Percentiles rank a stretch among this genome's conserved stretches.
Conservation (phyloP, 2,797 vertebrate genomes). For the Neopelma chrysocephalum region DNA sequence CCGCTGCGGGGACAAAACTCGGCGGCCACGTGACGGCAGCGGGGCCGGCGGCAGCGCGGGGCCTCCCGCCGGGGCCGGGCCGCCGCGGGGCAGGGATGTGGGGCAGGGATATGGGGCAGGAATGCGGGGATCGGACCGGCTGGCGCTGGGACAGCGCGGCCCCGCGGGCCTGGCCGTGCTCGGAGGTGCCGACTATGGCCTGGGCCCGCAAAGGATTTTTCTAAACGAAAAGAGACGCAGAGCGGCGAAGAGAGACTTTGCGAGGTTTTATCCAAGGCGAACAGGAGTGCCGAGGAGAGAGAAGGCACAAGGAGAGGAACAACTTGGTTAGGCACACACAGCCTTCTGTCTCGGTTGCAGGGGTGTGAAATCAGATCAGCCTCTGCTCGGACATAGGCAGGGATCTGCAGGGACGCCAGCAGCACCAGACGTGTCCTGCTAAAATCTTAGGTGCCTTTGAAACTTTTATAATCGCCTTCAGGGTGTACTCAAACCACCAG, state of each 20-base stretch:
- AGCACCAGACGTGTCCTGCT: neutral
- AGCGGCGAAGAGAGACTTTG: accelerated
- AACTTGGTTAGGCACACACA: accelerated
- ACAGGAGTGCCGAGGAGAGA: neutral
- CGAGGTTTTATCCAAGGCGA: neutral
- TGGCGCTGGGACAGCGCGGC: neutral
- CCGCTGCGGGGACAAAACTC: constrained; percentile 6
- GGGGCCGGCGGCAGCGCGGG: neutral
- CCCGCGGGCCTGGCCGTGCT: neutral
- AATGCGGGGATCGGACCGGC: neutral
- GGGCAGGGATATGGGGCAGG: neutral
- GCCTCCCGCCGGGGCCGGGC: neutral
- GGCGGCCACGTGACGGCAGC: constrained; percentile 33
- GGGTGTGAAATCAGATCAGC: neutral
- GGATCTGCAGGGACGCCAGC: neutral
- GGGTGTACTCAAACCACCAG: neutral
- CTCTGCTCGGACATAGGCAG: neutral
- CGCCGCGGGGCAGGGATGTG: neutral
- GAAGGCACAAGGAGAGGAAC: too few relatives aligned
- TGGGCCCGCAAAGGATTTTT: neutral
- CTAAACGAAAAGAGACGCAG: accelerated
- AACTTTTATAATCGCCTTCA: neutral
- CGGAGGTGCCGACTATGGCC: neutral
- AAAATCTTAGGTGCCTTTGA: neutral
- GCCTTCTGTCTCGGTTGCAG: neutral